phyloP scores from a whole-genome alignment of 2,113 vertebrate genomes.

The Dryoscopus gambensis region DNA sequence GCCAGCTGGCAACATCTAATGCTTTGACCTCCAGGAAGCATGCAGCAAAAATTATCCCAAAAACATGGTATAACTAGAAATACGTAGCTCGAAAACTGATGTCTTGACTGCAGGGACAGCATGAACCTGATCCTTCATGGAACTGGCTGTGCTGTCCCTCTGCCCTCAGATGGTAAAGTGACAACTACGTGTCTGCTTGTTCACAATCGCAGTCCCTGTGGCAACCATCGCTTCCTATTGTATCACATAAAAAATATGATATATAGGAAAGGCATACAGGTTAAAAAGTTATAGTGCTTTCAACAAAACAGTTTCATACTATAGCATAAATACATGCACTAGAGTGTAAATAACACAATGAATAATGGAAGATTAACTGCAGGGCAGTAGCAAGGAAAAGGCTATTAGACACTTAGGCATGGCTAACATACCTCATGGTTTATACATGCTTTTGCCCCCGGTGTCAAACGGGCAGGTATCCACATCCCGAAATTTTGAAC shows the following conservation, averaged over 20 bases:
- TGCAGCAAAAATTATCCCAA: not conserved
- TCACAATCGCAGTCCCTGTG: not conserved
- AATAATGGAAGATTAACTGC: not conserved
- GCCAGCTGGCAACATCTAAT: not conserved
- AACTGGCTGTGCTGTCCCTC: not conserved
- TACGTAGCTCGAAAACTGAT: not conserved
- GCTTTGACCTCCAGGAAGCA: not conserved
- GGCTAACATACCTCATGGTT: not conserved
- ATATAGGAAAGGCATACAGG: not conserved
- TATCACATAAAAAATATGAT: not conserved
- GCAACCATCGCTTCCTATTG: not conserved
- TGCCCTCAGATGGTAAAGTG: not conserved
- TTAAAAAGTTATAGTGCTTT: not conserved
- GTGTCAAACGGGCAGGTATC: not conserved
- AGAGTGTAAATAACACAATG: not conserved
- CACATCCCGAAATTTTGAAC: not conserved
- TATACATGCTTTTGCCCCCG: not conserved
- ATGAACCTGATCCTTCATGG: rapidly evolving
- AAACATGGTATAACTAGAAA: not conserved
- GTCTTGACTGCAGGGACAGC: not conserved
- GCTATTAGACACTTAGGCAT: not conserved
- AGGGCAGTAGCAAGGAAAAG: not conserved
- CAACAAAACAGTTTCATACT: not conserved
- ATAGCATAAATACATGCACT: not conserved
- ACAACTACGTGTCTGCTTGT: not conserved